Evolutionary conservation across 2,888 invertebrate species (phyloP), one percentile per base, ranked within the genome.

Genomic region (Thalpophila matura): DNA sequence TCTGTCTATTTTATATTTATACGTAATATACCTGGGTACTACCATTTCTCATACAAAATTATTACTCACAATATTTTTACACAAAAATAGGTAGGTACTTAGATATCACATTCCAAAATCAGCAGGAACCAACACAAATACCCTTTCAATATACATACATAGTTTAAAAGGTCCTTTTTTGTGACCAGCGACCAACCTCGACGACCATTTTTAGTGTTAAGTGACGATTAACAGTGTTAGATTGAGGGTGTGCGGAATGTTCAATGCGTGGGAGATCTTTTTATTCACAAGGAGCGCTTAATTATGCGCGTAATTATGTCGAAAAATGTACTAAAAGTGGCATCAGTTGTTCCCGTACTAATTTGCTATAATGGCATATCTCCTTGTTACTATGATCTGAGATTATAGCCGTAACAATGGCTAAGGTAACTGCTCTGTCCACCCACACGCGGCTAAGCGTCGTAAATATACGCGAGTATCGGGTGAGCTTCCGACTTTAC

Each of bases 121-220:
- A 76, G 70, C 72, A 27, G 54, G 77, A 6, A 24, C 38, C 54
- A 27, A 57, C 59, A 46, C 16, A 74, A 33, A 67, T 35, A 70
- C 6, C 9, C 45, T 38, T 50, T n/a, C n/a, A 53, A 53, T 53
- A 76, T 62, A 76, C 40, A 54, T 27, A 61, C 45, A 43, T 42
- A 58, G 22, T 9, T 37, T 50, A 71, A 71, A 72, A 42, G 76
- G 53, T 5, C 51, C 35, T 53, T 70, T 75, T 75, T 70, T 70
- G 72, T 71, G 35, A 0, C 16, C 18, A 3, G 9, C 38, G 50
- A 71, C 70, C 70, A 70, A 70, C 77, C 45, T 63, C 49, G 50
- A 50, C 35, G 70, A 54, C 40, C 33, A 29, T 27, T 24, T 54
- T 70, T 76, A n/a, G n/a, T n/a, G n/a, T n/a, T n/a, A n/a, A n/a